Conservation (phyloP, 2,888 invertebrate species). For the Tachystola acroxantha region DNA sequence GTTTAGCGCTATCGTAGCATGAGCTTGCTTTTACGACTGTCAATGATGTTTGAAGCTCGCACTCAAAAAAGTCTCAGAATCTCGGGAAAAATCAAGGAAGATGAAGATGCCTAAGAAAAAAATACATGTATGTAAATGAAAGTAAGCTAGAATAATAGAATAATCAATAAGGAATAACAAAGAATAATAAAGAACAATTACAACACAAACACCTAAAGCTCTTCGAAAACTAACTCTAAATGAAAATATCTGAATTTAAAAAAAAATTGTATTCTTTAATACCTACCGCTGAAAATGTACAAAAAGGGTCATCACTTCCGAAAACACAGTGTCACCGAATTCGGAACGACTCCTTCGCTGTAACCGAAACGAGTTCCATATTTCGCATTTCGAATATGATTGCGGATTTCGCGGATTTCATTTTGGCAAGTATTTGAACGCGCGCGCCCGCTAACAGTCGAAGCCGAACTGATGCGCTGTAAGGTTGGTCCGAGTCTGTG, state of each 20-base stretch:
- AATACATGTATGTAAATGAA: no score
- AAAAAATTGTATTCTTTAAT: neutral
- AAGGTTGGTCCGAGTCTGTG: constrained; percentile 32
- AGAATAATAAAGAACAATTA: no score
- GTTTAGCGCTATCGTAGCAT: no score
- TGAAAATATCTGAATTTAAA: neutral
- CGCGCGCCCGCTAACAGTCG: constrained; percentile 46
- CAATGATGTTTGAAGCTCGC: no score
- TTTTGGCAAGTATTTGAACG: constrained; percentile 39
- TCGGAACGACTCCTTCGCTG: constrained; percentile 4
- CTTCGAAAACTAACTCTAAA: neutral
- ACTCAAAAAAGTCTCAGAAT: no score
- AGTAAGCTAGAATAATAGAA: no score
- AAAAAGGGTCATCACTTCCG: neutral
- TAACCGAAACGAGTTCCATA: constrained; percentile 13
- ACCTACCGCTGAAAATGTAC: neutral
- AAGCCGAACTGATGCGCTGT: constrained; percentile 49
- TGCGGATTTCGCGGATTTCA: constrained; percentile 28
- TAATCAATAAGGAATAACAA: no score
- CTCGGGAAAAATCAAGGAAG: no score
- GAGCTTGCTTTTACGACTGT: no score
- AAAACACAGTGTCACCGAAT: constrained; percentile 1
- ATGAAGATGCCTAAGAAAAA: no score
- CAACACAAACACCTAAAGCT: no score
- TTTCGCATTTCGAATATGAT: constrained; percentile 20